Conservation (phyloP, 2,888 invertebrate genomes). For the Metallyticus violacea region DNA sequence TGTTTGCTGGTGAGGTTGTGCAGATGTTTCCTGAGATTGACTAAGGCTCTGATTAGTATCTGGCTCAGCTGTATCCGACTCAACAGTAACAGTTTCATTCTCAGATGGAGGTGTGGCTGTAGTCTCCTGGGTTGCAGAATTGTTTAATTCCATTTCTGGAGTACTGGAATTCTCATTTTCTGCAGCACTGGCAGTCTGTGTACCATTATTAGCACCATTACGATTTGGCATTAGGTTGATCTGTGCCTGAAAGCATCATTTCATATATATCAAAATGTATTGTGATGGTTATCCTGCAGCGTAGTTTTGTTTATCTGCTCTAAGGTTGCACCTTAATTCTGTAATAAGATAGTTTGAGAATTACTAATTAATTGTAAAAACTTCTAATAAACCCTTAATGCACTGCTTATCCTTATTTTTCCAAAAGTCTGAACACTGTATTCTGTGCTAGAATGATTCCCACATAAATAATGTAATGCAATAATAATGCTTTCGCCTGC, state of each 20-base stretch:
- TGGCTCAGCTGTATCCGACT: background rate
- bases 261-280: too few species aligned
- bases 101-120: background rate
- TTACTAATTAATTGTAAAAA: too few species aligned
- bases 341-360: too few species aligned
- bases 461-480: too few species aligned
- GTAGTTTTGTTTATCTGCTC: too few species aligned
- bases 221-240: conserved; percentile 21
- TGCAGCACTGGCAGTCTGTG: background rate
- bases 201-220: background rate
- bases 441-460: too few species aligned
- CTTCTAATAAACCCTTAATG: too few species aligned
- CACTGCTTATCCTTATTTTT: too few species aligned
- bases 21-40: background rate
- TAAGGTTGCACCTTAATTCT: too few species aligned
- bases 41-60: background rate
- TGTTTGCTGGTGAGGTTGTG: background rate
- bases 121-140: background rate
- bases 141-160: background rate
- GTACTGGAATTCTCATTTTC: background rate
- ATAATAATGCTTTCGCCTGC: too few species aligned
- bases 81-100: background rate
- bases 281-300: too few species aligned
- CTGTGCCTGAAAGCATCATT: background rate
- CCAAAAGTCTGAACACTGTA: too few species aligned